These are phyloP conservation scores for Myotis myotis DNA, from an alignment of 2,797 vertebrate genomes.

Conservation along the genomic window DNA sequence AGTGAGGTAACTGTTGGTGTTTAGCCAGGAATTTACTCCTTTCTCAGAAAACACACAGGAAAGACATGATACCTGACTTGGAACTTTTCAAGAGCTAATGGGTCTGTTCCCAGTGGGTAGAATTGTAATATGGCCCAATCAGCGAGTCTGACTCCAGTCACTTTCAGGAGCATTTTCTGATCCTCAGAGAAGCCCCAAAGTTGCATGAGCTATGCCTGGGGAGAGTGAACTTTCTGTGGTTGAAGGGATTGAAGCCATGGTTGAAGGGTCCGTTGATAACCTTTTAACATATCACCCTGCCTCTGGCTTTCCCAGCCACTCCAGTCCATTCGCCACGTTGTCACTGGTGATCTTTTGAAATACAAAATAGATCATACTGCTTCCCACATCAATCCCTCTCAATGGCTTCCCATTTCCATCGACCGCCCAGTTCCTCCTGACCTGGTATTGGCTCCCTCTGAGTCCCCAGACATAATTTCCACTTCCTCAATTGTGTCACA, in stretches of 20 bases:
- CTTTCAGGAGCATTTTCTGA: background rate
- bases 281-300: background rate
- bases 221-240: background rate
- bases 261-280: accelerated
- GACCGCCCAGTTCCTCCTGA: background rate
- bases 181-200: background rate
- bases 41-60: background rate
- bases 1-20: background rate
- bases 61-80: background rate
- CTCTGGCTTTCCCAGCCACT: background rate
- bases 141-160: background rate
- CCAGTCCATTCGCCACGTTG: background rate
- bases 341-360: background rate
- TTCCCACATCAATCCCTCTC: background rate
- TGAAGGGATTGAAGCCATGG: background rate
- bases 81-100: background rate
- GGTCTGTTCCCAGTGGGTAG: background rate
- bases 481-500: background rate
- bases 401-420: background rate
- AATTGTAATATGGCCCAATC: background rate
- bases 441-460: background rate
- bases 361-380: background rate
- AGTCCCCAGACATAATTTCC: background rate
- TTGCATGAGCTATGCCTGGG: background rate
- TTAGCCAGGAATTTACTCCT: background rate